Base-by-base conservation (phyloP, 2,888 invertebrate species). In the Dysmachus trigonus region DNA sequence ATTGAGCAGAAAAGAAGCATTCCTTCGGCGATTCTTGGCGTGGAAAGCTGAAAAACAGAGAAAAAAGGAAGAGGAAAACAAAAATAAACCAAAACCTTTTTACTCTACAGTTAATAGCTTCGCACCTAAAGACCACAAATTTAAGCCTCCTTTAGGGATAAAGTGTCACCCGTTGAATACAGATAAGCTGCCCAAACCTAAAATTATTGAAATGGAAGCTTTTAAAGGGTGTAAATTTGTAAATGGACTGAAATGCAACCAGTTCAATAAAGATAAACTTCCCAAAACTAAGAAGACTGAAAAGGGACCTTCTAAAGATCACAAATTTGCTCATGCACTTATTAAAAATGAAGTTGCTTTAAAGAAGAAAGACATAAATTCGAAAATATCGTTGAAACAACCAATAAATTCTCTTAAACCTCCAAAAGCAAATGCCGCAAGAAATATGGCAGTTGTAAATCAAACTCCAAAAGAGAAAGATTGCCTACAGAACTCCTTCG, bases 41-140 rank as follows among this genome's bases (percentile, higher is more conserved):
- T 82, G 81, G 81, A 82, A 82, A 33, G 62, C 31, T 15, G 62
- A 82, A 31, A 82, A 35, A 15, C 35, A 82, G 2, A 62, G 18
- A 13, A 13, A 31, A 5, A 27, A 10, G 13, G 22, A 62, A 62
- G 62, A 82, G 31, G 79, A 35, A 13, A 62, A 33, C 8, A 82
- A 82, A 22, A 41, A 82, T 15, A 82, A 82, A 35, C 18, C 22
- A 8, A 53, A 22, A n/a, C 81, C 81, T n/a, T 81, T 81, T 33
- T n/a, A n/a, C 1, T 33, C 81, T 1, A 33, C 35, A 1, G 81
- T 81, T 1, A 81, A 18, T 4, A 30, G 22, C 0, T 33, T 53
- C 4, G 81, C n/a, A 5, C 31, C 31, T 1, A 22, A 51, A 18
- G 33, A 53, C 8, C 15, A 13, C 10, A 62, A 33, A 22, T 82